phyloP scores from a whole-genome alignment of 2,113 vertebrate species.

The Pluvianellus socialis region DNA sequence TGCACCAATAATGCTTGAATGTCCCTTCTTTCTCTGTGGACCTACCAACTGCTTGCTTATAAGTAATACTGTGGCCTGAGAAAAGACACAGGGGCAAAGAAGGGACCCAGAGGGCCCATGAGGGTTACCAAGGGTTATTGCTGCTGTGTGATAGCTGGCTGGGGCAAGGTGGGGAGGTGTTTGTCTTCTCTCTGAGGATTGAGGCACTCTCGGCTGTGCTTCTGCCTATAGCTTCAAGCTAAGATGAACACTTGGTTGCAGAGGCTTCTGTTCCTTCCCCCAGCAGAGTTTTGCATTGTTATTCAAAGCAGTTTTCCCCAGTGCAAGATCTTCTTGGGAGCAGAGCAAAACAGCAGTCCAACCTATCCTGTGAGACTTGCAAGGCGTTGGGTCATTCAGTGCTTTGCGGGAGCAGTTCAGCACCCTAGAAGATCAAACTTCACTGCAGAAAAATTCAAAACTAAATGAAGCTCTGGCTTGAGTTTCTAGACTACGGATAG shows the following conservation, averaged over 20 bases:
- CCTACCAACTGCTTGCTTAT: background rate
- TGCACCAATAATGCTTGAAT: accelerated
- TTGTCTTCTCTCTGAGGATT: background rate
- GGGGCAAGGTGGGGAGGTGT: background rate
- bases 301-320: background rate
- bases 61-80: background rate
- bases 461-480: background rate
- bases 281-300: background rate
- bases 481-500: background rate
- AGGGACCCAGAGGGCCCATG: background rate
- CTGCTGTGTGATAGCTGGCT: background rate
- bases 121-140: background rate
- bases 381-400: background rate
- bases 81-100: background rate
- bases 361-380: background rate
- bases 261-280: background rate
- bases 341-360: background rate
- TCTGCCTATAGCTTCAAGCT: background rate
- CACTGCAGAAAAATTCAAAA: background rate
- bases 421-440: background rate
- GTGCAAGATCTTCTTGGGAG: background rate
- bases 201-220: background rate
- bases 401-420: background rate
- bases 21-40: background rate
- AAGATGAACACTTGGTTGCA: background rate